A percentile compares a stretch with the other conserved stretches of the same genome.
Conservation (phyloP, 2,113 vertebrate genomes). For the Carassius gibelio region DNA sequence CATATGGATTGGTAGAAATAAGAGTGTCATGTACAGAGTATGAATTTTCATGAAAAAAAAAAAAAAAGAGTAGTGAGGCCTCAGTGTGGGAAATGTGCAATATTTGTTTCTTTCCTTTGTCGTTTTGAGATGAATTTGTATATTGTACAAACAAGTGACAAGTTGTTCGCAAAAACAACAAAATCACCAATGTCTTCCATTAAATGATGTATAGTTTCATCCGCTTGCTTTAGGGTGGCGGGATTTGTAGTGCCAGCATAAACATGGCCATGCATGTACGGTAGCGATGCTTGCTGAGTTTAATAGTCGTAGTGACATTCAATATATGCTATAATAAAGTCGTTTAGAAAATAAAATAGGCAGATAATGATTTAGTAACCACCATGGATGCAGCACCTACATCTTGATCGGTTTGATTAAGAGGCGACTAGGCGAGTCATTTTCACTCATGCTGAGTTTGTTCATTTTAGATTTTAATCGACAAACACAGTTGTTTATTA, state of each 20-base stretch:
- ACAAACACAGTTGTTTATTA: neutral
- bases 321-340: conserved; percentile 51
- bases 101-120: conserved; percentile 78
- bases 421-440: conserved; percentile 1
- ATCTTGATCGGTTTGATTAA: conserved; percentile 33
- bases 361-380: conserved; percentile 48
- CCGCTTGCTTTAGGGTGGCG: conserved; percentile 88
- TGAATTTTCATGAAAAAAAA: neutral
- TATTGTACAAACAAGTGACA: conserved; percentile 99
- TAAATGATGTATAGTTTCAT: conserved; percentile 99
- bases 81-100: conserved; percentile 86
- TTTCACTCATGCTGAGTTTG: neutral
- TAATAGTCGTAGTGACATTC: conserved; percentile 66
- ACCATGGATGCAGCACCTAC: conserved; percentile 46
- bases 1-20: neutral
- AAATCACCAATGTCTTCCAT: conserved; percentile 99
- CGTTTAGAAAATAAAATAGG: conserved; percentile 49
- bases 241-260: conserved; percentile 86
- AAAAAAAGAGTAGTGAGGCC: conserved; percentile 22
- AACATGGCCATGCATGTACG: conserved; percentile 93
- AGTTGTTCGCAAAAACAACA: conserved; percentile 99
- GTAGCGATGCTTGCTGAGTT: conserved; percentile 87
- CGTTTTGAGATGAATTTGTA: conserved; percentile 84
- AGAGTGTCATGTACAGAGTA: neutral
- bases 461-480: neutral